phyloP scores from a whole-genome alignment of 2,797 vertebrate species.

The Molossus molossus region DNA sequence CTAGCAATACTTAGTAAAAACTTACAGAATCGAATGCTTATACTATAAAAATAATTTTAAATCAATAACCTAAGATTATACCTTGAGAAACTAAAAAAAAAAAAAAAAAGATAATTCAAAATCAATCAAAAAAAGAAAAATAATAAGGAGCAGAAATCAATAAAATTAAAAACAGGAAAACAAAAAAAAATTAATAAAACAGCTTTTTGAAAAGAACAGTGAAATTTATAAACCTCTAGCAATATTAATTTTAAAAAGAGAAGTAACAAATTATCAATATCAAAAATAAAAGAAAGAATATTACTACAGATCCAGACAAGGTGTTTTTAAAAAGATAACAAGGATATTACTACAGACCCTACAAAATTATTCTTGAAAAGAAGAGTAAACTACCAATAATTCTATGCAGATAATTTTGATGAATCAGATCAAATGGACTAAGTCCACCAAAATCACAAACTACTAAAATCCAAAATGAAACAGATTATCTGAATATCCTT shows the following conservation, averaged over 20 bases:
- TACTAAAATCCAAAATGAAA: neutral
- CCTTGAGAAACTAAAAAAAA: neutral
- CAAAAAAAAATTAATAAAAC: neutral
- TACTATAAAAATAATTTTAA: neutral
- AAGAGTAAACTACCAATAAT: neutral
- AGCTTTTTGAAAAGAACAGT: neutral
- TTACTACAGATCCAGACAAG: neutral
- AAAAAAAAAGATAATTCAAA: neutral
- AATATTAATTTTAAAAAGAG: neutral
- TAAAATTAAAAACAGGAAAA: neutral
- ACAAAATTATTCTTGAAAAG: neutral
- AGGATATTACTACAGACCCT: neutral
- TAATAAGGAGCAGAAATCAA: neutral
- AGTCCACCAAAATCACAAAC: slow-evolving; percentile 2
- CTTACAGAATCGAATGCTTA: neutral
- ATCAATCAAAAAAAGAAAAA: neutral
- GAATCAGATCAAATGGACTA: slow-evolving; percentile 7
- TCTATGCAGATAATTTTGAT: neutral
- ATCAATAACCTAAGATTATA: neutral
- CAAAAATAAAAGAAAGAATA: neutral
- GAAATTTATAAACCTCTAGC: neutral
- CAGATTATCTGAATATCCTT: neutral
- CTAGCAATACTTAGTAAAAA: neutral
- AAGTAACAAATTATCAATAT: neutral
- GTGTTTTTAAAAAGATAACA: neutral